Conservation (phyloP, 2,797 vertebrate genomes). For the Pterois miles region DNA sequence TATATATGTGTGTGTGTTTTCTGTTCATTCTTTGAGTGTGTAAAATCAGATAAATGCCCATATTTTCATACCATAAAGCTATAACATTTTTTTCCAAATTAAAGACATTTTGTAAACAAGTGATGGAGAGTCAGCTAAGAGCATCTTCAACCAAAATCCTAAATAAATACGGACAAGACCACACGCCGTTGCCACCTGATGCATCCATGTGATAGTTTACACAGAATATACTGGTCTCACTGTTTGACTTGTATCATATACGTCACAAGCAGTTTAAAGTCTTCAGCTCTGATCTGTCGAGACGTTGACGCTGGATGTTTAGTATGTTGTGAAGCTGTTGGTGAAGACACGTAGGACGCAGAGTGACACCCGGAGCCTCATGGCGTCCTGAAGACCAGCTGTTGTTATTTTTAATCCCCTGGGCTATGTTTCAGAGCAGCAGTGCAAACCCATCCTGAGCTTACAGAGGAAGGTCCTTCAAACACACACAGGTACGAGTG, state of each 20-base stretch:
- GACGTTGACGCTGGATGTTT: neutral
- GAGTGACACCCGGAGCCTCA: conserved; percentile 70
- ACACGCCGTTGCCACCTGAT: neutral
- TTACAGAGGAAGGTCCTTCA: conserved; percentile 26
- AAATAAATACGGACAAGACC: neutral
- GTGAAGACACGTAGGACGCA: conserved; percentile 41
- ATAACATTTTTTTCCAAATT: neutral
- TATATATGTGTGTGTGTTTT: neutral
- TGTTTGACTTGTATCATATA: neutral
- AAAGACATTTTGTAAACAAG: neutral
- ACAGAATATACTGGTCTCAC: neutral
- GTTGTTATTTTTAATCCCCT: conserved; percentile 88
- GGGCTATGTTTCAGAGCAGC: conserved; percentile 78
- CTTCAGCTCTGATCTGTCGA: no score
- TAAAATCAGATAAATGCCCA: neutral
- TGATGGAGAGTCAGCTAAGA: conserved; percentile 3
- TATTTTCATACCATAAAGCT: neutral
- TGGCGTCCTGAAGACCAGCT: conserved; percentile 84
- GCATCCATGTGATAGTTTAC: neutral
- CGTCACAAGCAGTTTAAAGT: no score
- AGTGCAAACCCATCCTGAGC: conserved; percentile 44
- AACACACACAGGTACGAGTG: conserved; percentile 34
- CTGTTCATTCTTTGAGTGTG: neutral
- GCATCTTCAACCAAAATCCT: neutral
- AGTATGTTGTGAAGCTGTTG: conserved; percentile 38